phyloP scores from a whole-genome alignment of 2,113 vertebrate genomes.

The Helogale parvula region DNA sequence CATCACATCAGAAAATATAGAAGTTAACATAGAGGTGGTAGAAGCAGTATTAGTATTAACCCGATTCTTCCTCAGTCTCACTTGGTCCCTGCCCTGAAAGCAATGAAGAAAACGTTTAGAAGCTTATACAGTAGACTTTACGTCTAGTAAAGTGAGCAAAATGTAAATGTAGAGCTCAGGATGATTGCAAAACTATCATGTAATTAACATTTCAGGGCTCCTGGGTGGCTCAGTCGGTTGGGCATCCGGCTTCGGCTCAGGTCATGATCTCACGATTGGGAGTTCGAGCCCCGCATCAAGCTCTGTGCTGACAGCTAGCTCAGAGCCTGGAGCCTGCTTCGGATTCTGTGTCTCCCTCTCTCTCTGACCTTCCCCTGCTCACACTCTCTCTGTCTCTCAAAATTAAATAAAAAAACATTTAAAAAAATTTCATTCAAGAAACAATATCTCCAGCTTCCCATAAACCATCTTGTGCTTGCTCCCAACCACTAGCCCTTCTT shows the following conservation, averaged over 20 bases:
- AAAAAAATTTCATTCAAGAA: not conserved
- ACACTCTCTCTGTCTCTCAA: too few relatives aligned
- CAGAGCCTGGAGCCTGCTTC: too few relatives aligned
- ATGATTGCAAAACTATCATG: not conserved
- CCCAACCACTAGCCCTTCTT: not conserved
- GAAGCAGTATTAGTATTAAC: not conserved
- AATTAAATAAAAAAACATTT: too few relatives aligned
- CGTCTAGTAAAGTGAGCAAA: not conserved
- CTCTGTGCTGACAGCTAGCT: too few relatives aligned
- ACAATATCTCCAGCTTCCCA: not conserved
- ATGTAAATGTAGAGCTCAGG: not conserved
- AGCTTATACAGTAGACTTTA: not conserved
- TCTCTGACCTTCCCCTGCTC: too few relatives aligned
- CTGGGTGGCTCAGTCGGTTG: too few relatives aligned
- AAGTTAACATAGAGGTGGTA: not conserved
- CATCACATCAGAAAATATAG: not conserved
- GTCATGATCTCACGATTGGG: too few relatives aligned
- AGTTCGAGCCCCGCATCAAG: too few relatives aligned
- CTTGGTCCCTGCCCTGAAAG: not conserved
- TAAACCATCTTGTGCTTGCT: not conserved
- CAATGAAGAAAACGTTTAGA: not conserved
- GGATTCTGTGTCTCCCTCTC: too few relatives aligned
- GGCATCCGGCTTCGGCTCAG: too few relatives aligned
- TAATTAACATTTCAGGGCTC: not conserved
- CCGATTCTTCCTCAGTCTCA: not conserved